Evolutionary conservation across 2,888 invertebrate genomes (phyloP).

Genomic region (Perdita meconis): DNA sequence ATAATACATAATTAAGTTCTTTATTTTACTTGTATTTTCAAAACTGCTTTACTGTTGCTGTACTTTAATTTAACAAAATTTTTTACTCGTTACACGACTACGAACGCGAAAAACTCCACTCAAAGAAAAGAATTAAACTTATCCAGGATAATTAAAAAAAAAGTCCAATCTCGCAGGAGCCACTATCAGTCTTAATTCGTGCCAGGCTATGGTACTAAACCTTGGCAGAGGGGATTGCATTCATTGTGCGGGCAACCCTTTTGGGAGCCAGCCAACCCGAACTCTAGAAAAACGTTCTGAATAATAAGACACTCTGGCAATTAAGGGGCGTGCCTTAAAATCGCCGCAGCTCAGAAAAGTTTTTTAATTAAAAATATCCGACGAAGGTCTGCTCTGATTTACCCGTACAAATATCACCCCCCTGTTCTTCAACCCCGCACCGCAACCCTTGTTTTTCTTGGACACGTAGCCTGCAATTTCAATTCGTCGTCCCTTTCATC

Average conservation of each 20-base stretch:
- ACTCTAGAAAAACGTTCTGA: slow-evolving; percentile 32
- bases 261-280: slow-evolving; percentile 40
- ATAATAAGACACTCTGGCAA: slow-evolving; percentile 28
- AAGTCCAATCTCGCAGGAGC: slow-evolving; percentile 62
- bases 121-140: slow-evolving; percentile 62
- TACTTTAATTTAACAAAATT: slow-evolving; percentile 12
- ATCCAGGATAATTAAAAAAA: slow-evolving; percentile 73
- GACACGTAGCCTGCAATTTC: background rate
- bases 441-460: background rate
- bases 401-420: too few relatives aligned
- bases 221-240: slow-evolving; percentile 53
- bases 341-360: background rate
- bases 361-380: background rate
- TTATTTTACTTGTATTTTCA: too few relatives aligned
- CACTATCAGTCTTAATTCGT: slow-evolving; percentile 49
- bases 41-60: too few relatives aligned
- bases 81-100: background rate
- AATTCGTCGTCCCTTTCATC: background rate
- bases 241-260: slow-evolving; percentile 36
- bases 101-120: background rate
- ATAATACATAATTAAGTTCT: too few relatives aligned
- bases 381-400: too few relatives aligned
- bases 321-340: background rate
- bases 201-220: slow-evolving; percentile 49
- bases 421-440: slow-evolving; percentile 3